Evolutionary conservation across 2,113 vertebrate species (phyloP), one percentile per base, ranked within the genome.

Genomic region (Nycticryphes semicollaris): DNA sequence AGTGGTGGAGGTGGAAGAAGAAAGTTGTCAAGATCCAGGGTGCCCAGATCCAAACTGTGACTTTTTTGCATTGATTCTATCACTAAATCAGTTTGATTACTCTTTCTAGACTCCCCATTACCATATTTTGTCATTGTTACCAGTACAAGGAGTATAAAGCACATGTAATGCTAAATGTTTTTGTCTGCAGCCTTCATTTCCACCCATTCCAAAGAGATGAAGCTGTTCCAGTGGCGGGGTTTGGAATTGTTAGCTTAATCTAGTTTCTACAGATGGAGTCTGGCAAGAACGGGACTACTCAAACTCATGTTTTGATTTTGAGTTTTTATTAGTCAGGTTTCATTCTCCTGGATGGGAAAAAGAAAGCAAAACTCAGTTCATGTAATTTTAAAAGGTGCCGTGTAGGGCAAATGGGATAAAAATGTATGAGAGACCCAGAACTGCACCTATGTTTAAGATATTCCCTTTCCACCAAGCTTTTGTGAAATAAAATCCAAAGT

Each of bases 161-260:
- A 1, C 0, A 0, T 24, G 21, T 3, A 9, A n/a, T 7, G 3
- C 3, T 54, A n/a, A 69, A 39, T 0, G 2, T 13, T 59, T 78
- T 21, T 74, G 3, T n/a, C 59, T 37, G 20, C 24, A 63, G 6
- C 23, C 7, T 87, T 86, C 18, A 30, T 35, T 84, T 67, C 18
- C 17, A 22, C 6, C 23, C 22, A 9, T 51, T 88, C 51, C 62
- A 53, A 87, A 78, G 16, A 56, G 6, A 41, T 6, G 2, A 59
- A 14, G 6, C 2, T 53, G 22, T 56, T 74, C 16, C 30, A 39
- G 0, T 11, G 53, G 47, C 56, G 21, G 8, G 7, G 6, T 63
- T 74, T 66, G 24, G 11, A 28, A 33, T 13, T 17, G 0, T 28
- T 72, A 76, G 33, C 13, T 48, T n/a, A 25, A 48, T 19, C 2